Base-by-base conservation (phyloP, 1,140 invertebrate genomes). In the Heliconius congener region DNA sequence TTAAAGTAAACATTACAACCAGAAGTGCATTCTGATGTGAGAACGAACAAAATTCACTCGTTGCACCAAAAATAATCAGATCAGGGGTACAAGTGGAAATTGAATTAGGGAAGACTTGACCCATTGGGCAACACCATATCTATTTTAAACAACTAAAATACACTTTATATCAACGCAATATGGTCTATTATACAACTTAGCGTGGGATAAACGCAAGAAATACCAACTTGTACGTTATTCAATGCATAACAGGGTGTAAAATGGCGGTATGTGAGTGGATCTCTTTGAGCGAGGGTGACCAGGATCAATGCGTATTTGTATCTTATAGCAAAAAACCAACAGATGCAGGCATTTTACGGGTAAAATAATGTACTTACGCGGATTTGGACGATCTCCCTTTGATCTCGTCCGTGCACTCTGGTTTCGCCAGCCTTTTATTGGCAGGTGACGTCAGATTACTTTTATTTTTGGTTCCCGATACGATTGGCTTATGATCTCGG, bases 251-350 rank as follows among this genome's bases (percentile, higher is more conserved):
- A 86, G 79, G 83, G 84, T 85, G 71, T 66, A 79, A 27, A 74
- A 72, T 88, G 8, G 74, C 37, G 66, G 80, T 79, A n/a, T 30
- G 23, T n/a, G n/a, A 72, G 30, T 37, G 8, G 19, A 72, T 19
- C 30, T 72, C 34, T 39, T 72, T 39, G n/a, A 78, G 88, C 73
- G 87, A 84, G 90, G 89, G 90, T 87, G 90, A 87, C 86, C 86
- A 85, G 80, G 87, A 92, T 92, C 91, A 90, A 90, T 89, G 87
- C 86, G 88, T 92, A 91, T 93, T 91, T 92, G 91, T 93, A 87
- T 91, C 88, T 93, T 91, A 94, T 94, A 92, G 89, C 85, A 93
- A 93, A 88, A 94, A 94, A 91, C 84, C 91, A 93, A 91, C 92
- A 94, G 91, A 92, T 93, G 91, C 86, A 93, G 84, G 80, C 88